Base-by-base conservation (phyloP, 2,888 invertebrate species). In the Polyommatus icarus region DNA sequence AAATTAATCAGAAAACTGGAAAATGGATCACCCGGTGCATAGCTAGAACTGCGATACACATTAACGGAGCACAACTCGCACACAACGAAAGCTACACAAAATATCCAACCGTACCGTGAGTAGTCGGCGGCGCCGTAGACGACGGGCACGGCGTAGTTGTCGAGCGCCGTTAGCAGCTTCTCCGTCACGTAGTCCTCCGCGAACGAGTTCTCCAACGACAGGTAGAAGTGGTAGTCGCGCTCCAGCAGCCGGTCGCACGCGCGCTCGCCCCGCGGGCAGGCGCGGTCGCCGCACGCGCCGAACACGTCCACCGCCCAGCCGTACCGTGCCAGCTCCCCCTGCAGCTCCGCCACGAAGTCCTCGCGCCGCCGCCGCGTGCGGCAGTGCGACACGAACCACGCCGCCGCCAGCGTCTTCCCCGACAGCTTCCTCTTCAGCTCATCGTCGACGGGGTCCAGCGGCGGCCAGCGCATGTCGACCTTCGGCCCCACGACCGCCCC, bases 111-210 rank as follows among this genome's bases (percentile, higher is more conserved):
- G 54, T 78, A 87, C 86, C 85, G 84, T 8, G 81, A 85, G 85
- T 96, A 96, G 86, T 96, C 94, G 73, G 94, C 94, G 10, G 94
- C 95, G 2, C 96, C 96, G 90, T 95, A 95, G 32, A 95, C 95
- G 18, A 96, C 93, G 0, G 96, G 96, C 20, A 96, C 87, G 12
- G 95, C 90, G 82, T 95, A 92, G 85, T 95, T 94, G 83, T 95
- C 91, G 76, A 91, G 83, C n/a, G 91, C 85, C 0, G 80, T 83
- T 50, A 85, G 79, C 46, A 86, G 77, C 77, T 86, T 86, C 79
- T 86, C 86, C 5, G 86, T 85, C 29, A 85, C 85, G 46, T 86
- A 86, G 78, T 86, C 86, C 72, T 84, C 84, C 4, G 82, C 75
- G 40, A 85, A 83, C 0, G 85, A 84, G 76, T 86, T 86, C 77